Evolutionary conservation across 2,113 vertebrate species (phyloP).

Genomic region (Tyrannus savana): DNA sequence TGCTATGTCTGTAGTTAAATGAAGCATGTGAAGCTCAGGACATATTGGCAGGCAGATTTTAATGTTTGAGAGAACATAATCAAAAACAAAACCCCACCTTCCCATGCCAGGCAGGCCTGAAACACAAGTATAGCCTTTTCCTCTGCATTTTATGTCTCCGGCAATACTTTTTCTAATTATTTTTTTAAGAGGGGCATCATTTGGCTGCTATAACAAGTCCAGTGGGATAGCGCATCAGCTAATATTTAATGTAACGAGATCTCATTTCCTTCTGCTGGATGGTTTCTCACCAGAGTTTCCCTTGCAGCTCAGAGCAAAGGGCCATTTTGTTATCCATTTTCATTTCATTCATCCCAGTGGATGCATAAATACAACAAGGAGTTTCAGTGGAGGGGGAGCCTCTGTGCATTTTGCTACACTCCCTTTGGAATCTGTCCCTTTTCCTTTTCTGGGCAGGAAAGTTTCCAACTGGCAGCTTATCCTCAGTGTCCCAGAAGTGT

Average conservation of each 20-base stretch:
- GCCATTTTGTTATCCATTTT: not conserved
- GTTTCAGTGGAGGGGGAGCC: not conserved
- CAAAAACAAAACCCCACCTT: slow-evolving; percentile 37
- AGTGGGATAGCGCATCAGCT: not conserved
- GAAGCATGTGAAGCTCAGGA: slow-evolving; percentile 30
- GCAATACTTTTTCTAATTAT: not conserved
- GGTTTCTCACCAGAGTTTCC: not conserved
- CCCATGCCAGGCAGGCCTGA: not conserved
- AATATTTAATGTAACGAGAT: slow-evolving; percentile 36
- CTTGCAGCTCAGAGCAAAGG: slow-evolving; percentile 27
- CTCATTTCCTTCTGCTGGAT: slow-evolving; percentile 26
- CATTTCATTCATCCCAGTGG: not conserved
- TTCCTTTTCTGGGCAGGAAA: not conserved
- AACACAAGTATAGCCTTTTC: not conserved
- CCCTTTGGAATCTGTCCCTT: not conserved
- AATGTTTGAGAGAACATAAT: slow-evolving; percentile 26
- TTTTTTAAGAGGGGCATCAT: slow-evolving; percentile 11
- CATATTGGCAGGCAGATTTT: slow-evolving; percentile 32
- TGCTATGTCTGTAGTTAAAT: slow-evolving; percentile 53
- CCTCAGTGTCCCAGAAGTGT: not conserved
- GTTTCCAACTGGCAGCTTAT: not conserved
- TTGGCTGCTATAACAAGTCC: not conserved
- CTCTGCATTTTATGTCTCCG: not conserved
- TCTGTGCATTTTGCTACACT: not conserved
- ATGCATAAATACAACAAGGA: not conserved